Percentiles rank a stretch among this genome's conserved stretches.
These are phyloP conservation scores for Etheostoma spectabile DNA, from an alignment of 2,113 vertebrate species.

Conservation along the genomic window DNA sequence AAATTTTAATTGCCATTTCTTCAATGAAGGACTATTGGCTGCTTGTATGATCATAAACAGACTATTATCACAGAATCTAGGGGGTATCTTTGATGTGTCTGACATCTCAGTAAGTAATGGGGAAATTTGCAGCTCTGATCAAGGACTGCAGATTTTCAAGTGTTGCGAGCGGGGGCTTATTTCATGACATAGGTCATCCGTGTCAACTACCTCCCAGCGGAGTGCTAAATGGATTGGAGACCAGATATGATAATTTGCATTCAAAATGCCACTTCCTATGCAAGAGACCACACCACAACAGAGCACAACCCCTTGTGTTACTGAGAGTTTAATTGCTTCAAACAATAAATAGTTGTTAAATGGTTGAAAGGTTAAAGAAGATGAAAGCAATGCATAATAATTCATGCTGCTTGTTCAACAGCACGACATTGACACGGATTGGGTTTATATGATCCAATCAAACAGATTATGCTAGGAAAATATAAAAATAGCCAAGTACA, in stretches of 20 bases:
- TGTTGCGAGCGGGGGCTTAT: conserved; percentile 15
- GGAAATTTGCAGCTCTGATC: conserved; percentile 52
- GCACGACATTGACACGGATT: neutral
- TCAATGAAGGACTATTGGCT: conserved; percentile 19
- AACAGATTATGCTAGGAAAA: neutral
- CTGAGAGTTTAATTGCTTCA: conserved; percentile 40
- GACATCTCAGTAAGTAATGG: conserved; percentile 53
- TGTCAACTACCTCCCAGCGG: conserved; percentile 37
- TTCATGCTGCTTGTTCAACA: conserved; percentile 7
- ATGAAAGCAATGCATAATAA: conserved; percentile 33
- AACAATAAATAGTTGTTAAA: conserved; percentile 45
- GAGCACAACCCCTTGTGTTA: neutral
- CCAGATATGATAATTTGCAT: conserved; percentile 49
- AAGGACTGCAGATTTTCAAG: conserved; percentile 36
- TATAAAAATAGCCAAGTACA: neutral
- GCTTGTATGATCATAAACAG: conserved; percentile 44
- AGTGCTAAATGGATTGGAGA: conserved; percentile 58
- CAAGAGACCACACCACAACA: conserved; percentile 14
- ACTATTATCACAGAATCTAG: conserved; percentile 34
- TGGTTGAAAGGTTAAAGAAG: conserved; percentile 28
- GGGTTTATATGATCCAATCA: conserved; percentile 17
- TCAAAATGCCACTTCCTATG: conserved; percentile 30
- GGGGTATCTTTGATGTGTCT: conserved; percentile 47
- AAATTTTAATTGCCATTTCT: neutral
- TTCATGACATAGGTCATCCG: conserved; percentile 51